Percentiles rank a stretch among this genome's conserved stretches.
Conservation (phyloP, 2,888 invertebrate genomes). For the Napeogenes sylphis region DNA sequence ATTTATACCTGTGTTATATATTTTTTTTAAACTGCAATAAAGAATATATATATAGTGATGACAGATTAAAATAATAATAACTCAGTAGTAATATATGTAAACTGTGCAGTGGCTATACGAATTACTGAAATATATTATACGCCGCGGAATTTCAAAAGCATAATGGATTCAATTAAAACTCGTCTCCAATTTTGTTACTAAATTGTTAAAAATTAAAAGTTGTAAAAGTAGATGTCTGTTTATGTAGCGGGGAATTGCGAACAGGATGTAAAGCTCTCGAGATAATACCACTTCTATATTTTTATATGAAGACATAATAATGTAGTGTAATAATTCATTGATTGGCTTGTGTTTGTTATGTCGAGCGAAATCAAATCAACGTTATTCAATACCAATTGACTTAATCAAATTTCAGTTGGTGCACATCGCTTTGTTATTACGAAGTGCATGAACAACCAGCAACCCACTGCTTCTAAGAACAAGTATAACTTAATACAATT, state of each 20-base stretch:
- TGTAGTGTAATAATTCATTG: background rate
- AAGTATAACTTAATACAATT: conserved; percentile 1
- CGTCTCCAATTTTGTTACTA: too few relatives aligned
- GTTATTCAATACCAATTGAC: background rate
- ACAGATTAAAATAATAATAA: background rate
- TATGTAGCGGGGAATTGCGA: conserved; percentile 20
- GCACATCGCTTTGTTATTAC: conserved; percentile 2
- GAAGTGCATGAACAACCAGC: background rate
- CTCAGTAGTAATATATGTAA: background rate
- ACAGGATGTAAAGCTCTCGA: background rate
- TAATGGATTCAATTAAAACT: too few relatives aligned
- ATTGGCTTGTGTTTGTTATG: background rate
- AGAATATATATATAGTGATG: too few relatives aligned
- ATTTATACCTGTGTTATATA: too few relatives aligned
- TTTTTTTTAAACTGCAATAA: too few relatives aligned
- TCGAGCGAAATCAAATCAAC: background rate
- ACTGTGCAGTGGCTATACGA: conserved; percentile 1
- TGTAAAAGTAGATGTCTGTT: conserved; percentile 20
- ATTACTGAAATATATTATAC: conserved; percentile 11
- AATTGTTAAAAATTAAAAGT: background rate
- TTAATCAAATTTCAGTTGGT: conserved; percentile 3
- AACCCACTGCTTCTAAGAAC: background rate
- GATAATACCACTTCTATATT: too few relatives aligned
- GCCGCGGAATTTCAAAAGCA: conserved; percentile 7
- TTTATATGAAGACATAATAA: too few relatives aligned